Evolutionary conservation across 2,888 invertebrate species (phyloP).

Genomic region (Zygothrica quintamaculata): DNA sequence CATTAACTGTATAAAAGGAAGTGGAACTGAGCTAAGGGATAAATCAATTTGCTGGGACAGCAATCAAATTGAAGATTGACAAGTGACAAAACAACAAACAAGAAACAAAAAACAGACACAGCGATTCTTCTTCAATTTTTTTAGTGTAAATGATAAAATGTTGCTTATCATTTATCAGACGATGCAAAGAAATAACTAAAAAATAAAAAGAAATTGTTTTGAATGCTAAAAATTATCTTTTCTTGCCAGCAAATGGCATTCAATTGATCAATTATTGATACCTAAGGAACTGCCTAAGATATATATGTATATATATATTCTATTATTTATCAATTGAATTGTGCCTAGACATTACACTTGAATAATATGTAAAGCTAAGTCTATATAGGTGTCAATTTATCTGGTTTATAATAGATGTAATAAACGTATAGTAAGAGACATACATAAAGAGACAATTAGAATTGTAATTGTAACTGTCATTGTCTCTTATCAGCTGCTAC

Average conservation of each 20-base stretch:
- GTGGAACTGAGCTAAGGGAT: conserved; percentile 22
- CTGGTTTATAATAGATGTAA: conserved; percentile 3
- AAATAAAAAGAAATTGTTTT: too few species aligned
- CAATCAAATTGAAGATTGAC: too few species aligned
- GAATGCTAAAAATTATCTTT: conserved; percentile 6
- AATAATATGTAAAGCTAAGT: conserved; percentile 45
- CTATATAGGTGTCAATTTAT: conserved; percentile 17
- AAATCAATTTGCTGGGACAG: conserved; percentile 35
- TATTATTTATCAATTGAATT: conserved; percentile 30
- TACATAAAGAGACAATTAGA: conserved; percentile 27
- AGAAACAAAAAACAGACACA: too few species aligned
- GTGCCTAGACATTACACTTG: conserved; percentile 51
- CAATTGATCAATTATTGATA: conserved; percentile 38
- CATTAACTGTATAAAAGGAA: not conserved
- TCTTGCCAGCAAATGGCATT: conserved; percentile 3
- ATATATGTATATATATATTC: not conserved
- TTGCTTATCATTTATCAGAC: conserved; percentile 24
- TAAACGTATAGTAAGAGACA: conserved; percentile 29
- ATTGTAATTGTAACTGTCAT: conserved; percentile 17
- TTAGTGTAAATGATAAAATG: conserved; percentile 5
- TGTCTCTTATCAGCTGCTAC: conserved; percentile 30
- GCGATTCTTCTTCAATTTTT: not conserved
- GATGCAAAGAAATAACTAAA: too few species aligned
- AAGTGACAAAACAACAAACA: too few species aligned
- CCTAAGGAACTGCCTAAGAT: not conserved